Evolutionary conservation across 2,113 vertebrate species (phyloP).

Genomic region (Zosterops japonicus): DNA sequence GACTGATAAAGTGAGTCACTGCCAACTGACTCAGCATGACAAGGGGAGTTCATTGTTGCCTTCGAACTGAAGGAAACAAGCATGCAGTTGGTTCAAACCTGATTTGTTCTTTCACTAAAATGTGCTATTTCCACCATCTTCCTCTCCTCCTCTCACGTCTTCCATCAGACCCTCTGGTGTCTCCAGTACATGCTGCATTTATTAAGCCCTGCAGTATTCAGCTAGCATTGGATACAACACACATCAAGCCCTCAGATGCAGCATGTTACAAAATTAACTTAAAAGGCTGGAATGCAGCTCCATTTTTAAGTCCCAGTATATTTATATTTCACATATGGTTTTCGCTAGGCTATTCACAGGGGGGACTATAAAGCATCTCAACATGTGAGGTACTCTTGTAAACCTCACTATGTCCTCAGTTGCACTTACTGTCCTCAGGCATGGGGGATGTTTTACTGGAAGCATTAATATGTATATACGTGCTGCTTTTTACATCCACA

Average conservation of each 20-base stretch:
- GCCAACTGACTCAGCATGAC: conserved; percentile 69
- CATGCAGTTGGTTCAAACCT: conserved; percentile 24
- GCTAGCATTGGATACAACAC: neutral
- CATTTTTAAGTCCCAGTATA: conserved; percentile 66
- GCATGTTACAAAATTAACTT: conserved; percentile 65
- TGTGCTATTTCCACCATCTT: conserved; percentile 34
- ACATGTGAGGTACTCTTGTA: conserved; percentile 62
- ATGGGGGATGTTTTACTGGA: conserved; percentile 14
- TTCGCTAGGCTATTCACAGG: conserved; percentile 63
- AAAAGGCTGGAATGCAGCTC: conserved; percentile 64
- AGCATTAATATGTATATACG: conserved; percentile 30
- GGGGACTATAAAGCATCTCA: conserved; percentile 67
- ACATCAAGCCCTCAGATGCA: conserved; percentile 43
- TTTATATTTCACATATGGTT: conserved; percentile 72
- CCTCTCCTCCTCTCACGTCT: neutral
- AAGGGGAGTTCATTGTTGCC: conserved; percentile 59
- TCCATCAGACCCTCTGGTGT: neutral
- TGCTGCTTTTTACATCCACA: conserved; percentile 17
- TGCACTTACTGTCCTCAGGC: conserved; percentile 64
- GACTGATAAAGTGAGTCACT: conserved; percentile 48
- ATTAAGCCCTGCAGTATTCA: conserved; percentile 26
- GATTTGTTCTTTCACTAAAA: conserved; percentile 37
- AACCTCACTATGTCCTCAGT: conserved; percentile 57
- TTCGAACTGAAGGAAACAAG: conserved; percentile 38
- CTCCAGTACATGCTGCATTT: conserved; percentile 31